Evolutionary conservation across 1,140 invertebrate genomes (phyloP).

Genomic region (Micrasema longulum): DNA sequence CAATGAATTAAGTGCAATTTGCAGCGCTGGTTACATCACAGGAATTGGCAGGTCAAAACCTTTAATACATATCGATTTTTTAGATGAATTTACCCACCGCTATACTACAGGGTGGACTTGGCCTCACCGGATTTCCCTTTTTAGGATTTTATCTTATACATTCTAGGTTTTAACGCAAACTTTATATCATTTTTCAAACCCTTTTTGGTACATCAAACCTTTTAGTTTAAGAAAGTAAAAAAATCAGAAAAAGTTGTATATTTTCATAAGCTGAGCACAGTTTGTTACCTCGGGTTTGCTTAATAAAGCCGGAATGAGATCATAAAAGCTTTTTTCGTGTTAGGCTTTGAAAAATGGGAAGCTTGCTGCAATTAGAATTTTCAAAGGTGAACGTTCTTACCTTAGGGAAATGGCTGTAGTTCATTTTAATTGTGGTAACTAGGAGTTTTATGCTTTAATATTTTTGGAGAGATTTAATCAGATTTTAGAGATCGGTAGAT

Average conservation of each 20-base stretch:
- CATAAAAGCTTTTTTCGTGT: conserved; percentile 2
- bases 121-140: no score
- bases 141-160: no score
- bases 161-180: no score
- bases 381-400: neutral
- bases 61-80: no score
- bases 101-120: no score
- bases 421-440: conserved; percentile 3
- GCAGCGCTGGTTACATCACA: no score
- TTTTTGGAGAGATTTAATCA: neutral
- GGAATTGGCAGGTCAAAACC: no score
- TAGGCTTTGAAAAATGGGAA: conserved; percentile 9
- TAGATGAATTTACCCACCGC: no score
- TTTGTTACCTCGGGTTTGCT: conserved; percentile 2
- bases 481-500: neutral
- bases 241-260: neutral
- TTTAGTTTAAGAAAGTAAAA: neutral
- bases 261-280: conserved; percentile 7
- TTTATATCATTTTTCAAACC: no score
- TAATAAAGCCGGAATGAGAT: conserved; percentile 2
- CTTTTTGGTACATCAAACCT: no score
- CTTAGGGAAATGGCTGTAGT: neutral
- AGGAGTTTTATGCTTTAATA: conserved; percentile 6
- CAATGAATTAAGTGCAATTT: no score
- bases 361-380: neutral